Evolutionary conservation across 2,797 vertebrate species (phyloP).

Genomic region (Rhinogobio ventralis): DNA sequence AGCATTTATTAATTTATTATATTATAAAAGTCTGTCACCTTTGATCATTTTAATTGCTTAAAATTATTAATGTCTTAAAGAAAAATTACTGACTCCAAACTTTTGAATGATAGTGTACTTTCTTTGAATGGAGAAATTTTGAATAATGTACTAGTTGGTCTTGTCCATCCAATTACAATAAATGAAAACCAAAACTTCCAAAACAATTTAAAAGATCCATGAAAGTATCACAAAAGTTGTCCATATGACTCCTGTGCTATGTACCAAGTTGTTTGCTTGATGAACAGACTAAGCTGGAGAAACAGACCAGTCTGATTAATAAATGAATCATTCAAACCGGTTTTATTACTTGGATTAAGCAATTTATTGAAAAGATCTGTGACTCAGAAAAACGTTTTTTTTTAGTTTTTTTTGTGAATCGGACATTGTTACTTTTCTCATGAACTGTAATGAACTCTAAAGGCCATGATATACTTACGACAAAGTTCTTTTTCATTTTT

Average conservation of each 20-base stretch:
- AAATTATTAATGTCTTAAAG: not conserved
- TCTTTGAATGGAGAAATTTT: not conserved
- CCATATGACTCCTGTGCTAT: not conserved
- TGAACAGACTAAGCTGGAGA: not conserved
- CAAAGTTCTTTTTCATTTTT: no score
- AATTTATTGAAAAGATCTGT: not conserved
- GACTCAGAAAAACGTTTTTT: not conserved
- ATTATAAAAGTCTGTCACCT: no score
- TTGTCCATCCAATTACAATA: not conserved
- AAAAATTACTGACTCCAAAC: not conserved
- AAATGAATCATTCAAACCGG: not conserved
- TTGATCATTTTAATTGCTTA: not conserved
- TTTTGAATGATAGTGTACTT: not conserved
- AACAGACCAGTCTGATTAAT: not conserved
- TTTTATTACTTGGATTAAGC: not conserved
- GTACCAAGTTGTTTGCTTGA: not conserved
- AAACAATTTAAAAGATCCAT: not conserved
- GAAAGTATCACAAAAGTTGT: not conserved
- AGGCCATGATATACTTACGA: not conserved
- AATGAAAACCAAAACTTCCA: not conserved
- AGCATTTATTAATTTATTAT: no score
- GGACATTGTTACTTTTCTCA: not conserved
- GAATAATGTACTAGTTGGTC: not conserved
- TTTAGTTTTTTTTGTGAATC: no score
- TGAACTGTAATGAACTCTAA: not conserved